Conservation (phyloP, 2,888 invertebrate genomes). For the Digitonthophagus gazella region DNA sequence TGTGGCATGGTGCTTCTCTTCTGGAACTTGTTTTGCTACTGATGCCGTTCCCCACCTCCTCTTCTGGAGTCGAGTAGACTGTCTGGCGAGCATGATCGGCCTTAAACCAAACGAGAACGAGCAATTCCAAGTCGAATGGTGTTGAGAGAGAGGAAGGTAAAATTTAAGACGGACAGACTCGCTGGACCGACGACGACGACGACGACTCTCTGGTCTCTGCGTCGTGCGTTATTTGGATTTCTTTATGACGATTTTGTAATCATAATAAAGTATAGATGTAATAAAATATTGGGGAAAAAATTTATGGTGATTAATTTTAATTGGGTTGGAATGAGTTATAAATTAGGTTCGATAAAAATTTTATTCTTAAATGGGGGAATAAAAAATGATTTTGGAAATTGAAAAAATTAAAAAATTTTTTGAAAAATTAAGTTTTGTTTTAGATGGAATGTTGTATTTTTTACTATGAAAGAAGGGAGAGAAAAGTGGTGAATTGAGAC, state of each 20-base stretch:
- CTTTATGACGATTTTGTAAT: not conserved
- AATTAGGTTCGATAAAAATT: too few species aligned
- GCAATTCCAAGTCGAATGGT: not conserved
- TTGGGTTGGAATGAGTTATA: too few species aligned
- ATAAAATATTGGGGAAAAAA: too few species aligned
- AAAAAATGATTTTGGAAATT: too few species aligned
- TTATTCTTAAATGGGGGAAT: too few species aligned
- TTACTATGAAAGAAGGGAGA: not conserved
- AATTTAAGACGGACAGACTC: not conserved
- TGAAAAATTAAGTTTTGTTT: too few species aligned
- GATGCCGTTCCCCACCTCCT: slow-evolving; percentile 31
- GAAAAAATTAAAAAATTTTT: not conserved
- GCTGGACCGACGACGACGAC: not conserved
- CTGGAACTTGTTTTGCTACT: slow-evolving; percentile 41
- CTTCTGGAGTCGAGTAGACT: slow-evolving; percentile 2
- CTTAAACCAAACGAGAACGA: not conserved
- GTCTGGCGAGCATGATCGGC: not conserved
- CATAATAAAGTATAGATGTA: too few species aligned
- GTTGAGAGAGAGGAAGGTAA: not conserved
- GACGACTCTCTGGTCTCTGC: too few species aligned
- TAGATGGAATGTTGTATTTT: too few species aligned
- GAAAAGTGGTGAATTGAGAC: not conserved
- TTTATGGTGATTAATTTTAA: too few species aligned
- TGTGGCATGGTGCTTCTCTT: slow-evolving; percentile 37
- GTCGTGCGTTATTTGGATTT: not conserved